Evolutionary conservation across 64 coral and sea anemone species (phyloP).

Genomic region (Porites lutea): DNA sequence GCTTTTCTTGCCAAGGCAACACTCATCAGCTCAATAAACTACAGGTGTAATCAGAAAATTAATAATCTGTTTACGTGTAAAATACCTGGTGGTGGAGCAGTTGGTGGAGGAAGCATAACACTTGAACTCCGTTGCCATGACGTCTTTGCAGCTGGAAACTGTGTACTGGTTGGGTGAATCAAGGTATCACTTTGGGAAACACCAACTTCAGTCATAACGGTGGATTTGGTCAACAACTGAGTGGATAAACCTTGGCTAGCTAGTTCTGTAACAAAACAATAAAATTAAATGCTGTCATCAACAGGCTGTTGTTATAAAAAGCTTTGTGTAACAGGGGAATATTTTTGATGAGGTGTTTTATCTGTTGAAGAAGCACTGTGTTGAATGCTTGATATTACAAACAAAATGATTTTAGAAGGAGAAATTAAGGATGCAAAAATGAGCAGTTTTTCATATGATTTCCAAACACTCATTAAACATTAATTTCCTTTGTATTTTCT

Average conservation of each 20-base stretch:
- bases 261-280: neutral
- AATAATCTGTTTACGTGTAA: neutral
- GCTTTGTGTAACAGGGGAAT: no score
- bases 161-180: neutral
- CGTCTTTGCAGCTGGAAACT: neutral
- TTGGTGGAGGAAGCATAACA: neutral
- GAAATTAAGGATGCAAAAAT: no score
- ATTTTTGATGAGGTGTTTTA: no score
- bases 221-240: neutral
- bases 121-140: conserved; percentile 12
- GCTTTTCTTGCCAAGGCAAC: neutral
- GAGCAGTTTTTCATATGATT: no score
- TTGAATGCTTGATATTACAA: no score
- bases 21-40: no score
- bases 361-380: no score
- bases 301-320: no score
- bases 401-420: no score
- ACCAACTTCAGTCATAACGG: neutral
- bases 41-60: no score
- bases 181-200: neutral
- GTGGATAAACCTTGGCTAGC: neutral
- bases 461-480: no score
- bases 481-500: no score
- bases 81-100: conserved; percentile 34
- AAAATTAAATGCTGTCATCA: neutral